A percentile compares a stretch with the other conserved stretches of the same genome.
Evolutionary conservation across 2,888 invertebrate species (phyloP).

Genomic region (Gerris lacustris): DNA sequence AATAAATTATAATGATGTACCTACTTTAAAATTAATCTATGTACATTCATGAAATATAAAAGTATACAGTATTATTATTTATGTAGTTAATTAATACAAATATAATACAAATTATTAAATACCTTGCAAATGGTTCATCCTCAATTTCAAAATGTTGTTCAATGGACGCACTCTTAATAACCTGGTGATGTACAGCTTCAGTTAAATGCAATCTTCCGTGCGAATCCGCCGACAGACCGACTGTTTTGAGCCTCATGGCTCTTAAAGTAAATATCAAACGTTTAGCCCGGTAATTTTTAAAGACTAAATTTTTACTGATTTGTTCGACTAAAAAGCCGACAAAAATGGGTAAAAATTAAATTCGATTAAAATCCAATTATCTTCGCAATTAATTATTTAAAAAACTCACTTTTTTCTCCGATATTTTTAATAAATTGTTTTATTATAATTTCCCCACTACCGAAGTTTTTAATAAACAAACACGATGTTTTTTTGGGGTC

Average conservation of each 20-base stretch:
- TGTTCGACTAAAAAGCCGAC: too few species aligned
- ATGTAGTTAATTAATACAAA: not conserved
- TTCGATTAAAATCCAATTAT: too few species aligned
- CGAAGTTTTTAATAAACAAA: too few species aligned
- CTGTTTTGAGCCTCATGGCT: not conserved
- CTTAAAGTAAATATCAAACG: not conserved
- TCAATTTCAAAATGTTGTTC: conserved; percentile 35
- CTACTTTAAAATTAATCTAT: too few species aligned
- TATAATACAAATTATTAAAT: not conserved
- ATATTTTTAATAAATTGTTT: not conserved
- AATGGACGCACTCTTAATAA: conserved; percentile 34
- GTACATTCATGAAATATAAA: too few species aligned
- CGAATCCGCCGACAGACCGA: not conserved
- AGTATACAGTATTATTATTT: not conserved
- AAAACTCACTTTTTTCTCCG: not conserved
- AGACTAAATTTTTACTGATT: too few species aligned
- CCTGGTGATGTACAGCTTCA: conserved; percentile 29
- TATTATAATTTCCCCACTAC: not conserved
- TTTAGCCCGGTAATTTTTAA: too few species aligned
- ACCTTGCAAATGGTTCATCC: conserved; percentile 37
- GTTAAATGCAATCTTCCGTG: conserved; percentile 20
- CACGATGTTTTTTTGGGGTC: too few species aligned
- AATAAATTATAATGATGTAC: too few species aligned
- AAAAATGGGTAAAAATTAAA: too few species aligned
- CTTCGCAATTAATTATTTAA: not conserved